A percentile compares a stretch with the other conserved stretches of the same genome.
These are phyloP conservation scores for Drosophila bipectinata DNA, from an alignment of 1,140 invertebrate genomes.

Conservation along the genomic window DNA sequence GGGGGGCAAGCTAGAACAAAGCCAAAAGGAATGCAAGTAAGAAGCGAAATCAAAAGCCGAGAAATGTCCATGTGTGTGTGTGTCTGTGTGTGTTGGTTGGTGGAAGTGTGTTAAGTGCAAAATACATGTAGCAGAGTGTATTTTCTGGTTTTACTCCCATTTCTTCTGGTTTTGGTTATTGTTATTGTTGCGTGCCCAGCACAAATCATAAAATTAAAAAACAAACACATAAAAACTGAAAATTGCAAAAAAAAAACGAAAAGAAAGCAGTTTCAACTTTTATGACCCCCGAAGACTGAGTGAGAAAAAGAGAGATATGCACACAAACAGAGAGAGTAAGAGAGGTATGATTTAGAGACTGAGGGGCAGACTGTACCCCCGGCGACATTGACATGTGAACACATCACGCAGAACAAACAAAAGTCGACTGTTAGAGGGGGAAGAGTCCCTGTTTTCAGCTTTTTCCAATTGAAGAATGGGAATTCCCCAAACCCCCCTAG, in stretches of 20 bases:
- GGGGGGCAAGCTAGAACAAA: slow-evolving; percentile 14
- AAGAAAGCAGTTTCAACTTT: slow-evolving; percentile 51
- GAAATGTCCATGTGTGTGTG: slow-evolving; percentile 30
- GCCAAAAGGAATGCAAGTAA: slow-evolving; percentile 44
- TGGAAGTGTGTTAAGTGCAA: slow-evolving; percentile 42
- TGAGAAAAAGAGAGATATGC: not conserved
- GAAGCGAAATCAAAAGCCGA: slow-evolving; percentile 65
- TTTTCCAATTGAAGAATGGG: slow-evolving; percentile 3
- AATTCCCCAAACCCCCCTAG: slow-evolving; percentile 8
- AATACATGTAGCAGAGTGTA: slow-evolving; percentile 46
- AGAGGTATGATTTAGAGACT: not conserved
- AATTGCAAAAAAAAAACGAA: slow-evolving; percentile 58
- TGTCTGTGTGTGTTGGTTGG: slow-evolving; percentile 1
- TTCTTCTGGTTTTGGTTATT: slow-evolving; percentile 41
- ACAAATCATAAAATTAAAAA: slow-evolving; percentile 79
- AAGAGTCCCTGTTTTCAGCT: slow-evolving; percentile 25
- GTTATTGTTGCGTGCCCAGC: slow-evolving; percentile 60
- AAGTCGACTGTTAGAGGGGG: slow-evolving; percentile 2
- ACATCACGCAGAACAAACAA: slow-evolving; percentile 40
- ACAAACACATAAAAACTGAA: slow-evolving; percentile 67
- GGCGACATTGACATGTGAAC: slow-evolving; percentile 50
- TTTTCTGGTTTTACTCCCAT: slow-evolving; percentile 35
- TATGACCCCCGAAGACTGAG: slow-evolving; percentile 30
- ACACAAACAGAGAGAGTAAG: no score
- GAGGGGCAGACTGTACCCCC: slow-evolving; percentile 20